phyloP scores from a whole-genome alignment of 2,797 vertebrate genomes.

The Hyperoplus lanceolatus region DNA sequence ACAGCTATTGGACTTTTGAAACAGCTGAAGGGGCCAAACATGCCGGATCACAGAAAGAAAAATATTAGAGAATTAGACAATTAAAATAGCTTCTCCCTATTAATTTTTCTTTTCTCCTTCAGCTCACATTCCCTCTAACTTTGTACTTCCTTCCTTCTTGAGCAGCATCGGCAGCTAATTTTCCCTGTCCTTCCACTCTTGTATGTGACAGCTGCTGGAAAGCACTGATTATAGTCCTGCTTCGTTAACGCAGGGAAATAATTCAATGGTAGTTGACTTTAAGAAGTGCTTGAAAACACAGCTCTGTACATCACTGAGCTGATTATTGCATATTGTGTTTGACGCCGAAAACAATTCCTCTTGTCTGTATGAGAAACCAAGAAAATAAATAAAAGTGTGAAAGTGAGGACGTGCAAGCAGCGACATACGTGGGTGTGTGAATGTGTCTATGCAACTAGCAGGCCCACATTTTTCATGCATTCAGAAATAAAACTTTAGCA shows the following conservation, averaged over 20 bases:
- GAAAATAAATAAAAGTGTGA: conserved; percentile 49
- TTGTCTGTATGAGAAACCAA: conserved; percentile 37
- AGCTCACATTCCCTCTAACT: conserved; percentile 42
- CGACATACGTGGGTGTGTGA: conserved; percentile 49
- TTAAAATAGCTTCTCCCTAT: conserved; percentile 49
- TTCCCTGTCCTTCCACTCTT: conserved; percentile 37
- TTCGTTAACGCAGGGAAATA: conserved; percentile 45
- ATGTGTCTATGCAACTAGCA: conserved; percentile 28
- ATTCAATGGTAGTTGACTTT: conserved; percentile 46
- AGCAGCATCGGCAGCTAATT: conserved; percentile 50
- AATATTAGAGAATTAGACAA: conserved; percentile 26
- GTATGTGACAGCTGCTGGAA: conserved; percentile 64
- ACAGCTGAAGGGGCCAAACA: conserved; percentile 24
- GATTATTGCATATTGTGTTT: conserved; percentile 30
- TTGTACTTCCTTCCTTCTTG: conserved; percentile 29
- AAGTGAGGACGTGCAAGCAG: conserved; percentile 43
- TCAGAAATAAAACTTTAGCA: conserved; percentile 26
- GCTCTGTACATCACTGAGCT: conserved; percentile 28
- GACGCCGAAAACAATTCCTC: conserved; percentile 40
- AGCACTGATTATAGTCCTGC: conserved; percentile 46
- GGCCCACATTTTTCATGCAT: conserved; percentile 12
- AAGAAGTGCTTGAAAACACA: conserved; percentile 12
- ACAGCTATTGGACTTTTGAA: conserved; percentile 48
- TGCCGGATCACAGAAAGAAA: conserved; percentile 42
- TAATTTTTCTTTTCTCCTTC: conserved; percentile 44